A percentile compares a stretch with the other conserved stretches of the same genome.
Conservation (phyloP, 2,888 invertebrate species). For the Leucophenga maculata region DNA sequence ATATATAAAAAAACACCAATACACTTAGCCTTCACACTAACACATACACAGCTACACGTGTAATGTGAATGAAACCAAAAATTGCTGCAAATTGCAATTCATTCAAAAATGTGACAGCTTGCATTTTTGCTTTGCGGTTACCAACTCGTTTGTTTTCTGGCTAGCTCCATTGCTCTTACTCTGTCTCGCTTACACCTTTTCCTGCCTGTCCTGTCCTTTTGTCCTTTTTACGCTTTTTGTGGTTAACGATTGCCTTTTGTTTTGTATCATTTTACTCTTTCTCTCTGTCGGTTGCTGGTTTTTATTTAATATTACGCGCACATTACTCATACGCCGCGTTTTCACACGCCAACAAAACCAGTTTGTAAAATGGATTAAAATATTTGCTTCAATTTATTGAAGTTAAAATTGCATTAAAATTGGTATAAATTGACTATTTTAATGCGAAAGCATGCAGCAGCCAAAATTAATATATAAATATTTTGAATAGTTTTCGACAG, state of each 20-base stretch:
- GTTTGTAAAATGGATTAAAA: neutral
- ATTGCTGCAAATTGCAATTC: slow-evolving; percentile 5
- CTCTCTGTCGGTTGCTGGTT: neutral
- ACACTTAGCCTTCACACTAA: too few species aligned
- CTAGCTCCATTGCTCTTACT: too few species aligned
- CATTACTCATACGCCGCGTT: slow-evolving; percentile 4
- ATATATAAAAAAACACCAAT: too few species aligned
- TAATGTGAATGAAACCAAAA: neutral
- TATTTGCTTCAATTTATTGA: neutral
- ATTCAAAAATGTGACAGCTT: slow-evolving; percentile 17
- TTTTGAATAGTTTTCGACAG: neutral
- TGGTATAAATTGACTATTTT: neutral
- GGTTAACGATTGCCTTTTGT: neutral
- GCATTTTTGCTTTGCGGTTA: slow-evolving; percentile 21
- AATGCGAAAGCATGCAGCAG: too few species aligned
- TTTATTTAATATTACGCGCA: neutral
- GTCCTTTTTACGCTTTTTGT: neutral
- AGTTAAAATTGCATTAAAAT: slow-evolving; percentile 3
- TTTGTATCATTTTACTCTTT: neutral
- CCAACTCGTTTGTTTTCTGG: neutral
- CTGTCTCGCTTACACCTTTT: too few species aligned
- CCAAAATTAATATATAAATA: neutral
- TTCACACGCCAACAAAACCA: neutral
- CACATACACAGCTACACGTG: neutral
- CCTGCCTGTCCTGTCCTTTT: neutral